Conservation (phyloP, 2,113 vertebrate species). For the Petromus typicus region DNA sequence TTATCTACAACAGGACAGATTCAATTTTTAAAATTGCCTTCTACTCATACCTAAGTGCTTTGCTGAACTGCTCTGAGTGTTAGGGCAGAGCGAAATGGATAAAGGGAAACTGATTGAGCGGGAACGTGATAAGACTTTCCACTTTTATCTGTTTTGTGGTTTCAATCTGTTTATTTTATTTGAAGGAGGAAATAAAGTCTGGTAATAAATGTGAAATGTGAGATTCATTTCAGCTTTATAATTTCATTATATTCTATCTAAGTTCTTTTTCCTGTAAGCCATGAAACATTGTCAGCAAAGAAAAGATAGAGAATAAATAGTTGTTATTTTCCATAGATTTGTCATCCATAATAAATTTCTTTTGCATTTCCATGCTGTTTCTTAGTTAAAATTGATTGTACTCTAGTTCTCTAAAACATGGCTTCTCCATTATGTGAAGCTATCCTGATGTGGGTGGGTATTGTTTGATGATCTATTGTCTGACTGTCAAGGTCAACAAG, state of each 20-base stretch:
- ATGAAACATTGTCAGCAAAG: background rate
- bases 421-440: background rate
- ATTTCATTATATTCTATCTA: background rate
- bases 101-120: background rate
- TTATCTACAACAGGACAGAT: background rate
- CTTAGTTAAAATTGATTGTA: background rate
- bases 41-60: constrained; percentile 20
- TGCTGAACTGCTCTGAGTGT: background rate
- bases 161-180: constrained; percentile 17
- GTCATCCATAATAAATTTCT: background rate
- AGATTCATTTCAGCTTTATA: background rate
- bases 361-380: background rate
- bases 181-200: background rate
- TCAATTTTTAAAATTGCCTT: constrained; percentile 4
- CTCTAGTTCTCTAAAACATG: background rate
- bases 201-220: background rate
- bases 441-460: background rate
- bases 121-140: background rate
- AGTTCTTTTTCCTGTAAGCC: background rate
- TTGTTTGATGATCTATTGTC: background rate
- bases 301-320: background rate
- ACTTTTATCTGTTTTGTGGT: background rate
- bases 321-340: background rate
- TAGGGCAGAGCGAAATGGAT: background rate
- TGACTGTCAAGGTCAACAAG: background rate